Evolutionary conservation across 2,113 vertebrate genomes (phyloP), one percentile per base, ranked within the genome.

Genomic region (Sturnus vulgaris): DNA sequence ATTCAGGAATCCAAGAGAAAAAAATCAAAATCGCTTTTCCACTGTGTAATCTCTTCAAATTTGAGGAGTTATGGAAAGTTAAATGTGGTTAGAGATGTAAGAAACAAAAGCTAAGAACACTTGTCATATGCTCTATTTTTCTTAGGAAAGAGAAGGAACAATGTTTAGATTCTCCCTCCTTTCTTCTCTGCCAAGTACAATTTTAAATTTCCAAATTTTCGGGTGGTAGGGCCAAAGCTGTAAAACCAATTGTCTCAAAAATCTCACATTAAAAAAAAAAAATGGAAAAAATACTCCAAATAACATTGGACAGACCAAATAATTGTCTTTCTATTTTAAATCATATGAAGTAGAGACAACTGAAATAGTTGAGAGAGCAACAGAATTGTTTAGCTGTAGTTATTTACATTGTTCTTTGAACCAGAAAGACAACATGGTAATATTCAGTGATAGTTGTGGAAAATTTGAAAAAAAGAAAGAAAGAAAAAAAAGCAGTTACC

Each of bases 391-490:
- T 60, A 75, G 11, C 37, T 83, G 33, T 53, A 46, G 28, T 17
- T 83, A 35, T 63, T 86, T 39, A 42, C 9, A 23, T 14, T 6
- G 16, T 44, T 63, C n/a, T 76, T 44, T 59, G 44, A 37, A 95
- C 28, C 33, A 90, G 68, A 81, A 90, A 44, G 11, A 81, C 24
- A 35, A 44, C 9, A 39, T 4, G 1, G 7, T 12, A n/a, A 15
- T 35, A 30, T 12, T 77, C 23, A 33, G 28, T 39, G 27, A 71
- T 3, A 39, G n/a, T 8, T 84, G 69, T 49, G 37, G 22, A 37
- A 59, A 12, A 24, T 2, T 10, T 20, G 7, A 1, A 9, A 40
- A 37, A 35, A 35, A 22, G 1, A 15, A 35, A 22, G 1, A 15
- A 4, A 11, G 16, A 49, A 49, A 50, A 55, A 25, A n/a, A 9